Conservation (phyloP, 2,113 vertebrate genomes). For the Morone saxatilis region DNA sequence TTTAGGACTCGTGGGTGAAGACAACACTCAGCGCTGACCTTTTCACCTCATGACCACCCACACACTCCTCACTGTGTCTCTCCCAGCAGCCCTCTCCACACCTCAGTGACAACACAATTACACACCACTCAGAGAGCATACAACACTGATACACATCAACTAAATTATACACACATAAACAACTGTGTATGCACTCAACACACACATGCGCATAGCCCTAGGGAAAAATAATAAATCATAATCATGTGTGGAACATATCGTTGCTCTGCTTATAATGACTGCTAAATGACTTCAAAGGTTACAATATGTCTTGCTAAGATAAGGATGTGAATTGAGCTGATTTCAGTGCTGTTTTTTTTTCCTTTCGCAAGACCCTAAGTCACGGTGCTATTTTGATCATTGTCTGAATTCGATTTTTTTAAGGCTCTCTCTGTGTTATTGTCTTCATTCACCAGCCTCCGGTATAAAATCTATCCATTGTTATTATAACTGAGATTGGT, state of each 20-base stretch:
- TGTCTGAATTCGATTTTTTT: slow-evolving; percentile 8
- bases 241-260: slow-evolving; percentile 46
- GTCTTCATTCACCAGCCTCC: slow-evolving; percentile 4
- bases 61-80: background rate
- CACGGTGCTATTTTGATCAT: slow-evolving; percentile 29
- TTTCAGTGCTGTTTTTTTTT: slow-evolving; percentile 14
- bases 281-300: slow-evolving; percentile 67
- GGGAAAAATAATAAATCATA: slow-evolving; percentile 42
- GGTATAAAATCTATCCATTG: slow-evolving; percentile 38
- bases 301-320: slow-evolving; percentile 43
- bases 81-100: slow-evolving; percentile 30
- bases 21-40: slow-evolving; percentile 32
- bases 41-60: slow-evolving; percentile 69
- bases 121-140: slow-evolving; percentile 6
- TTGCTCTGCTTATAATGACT: slow-evolving; percentile 42
- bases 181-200: background rate
- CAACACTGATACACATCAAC: slow-evolving; percentile 29
- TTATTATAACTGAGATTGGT: slow-evolving; percentile 40
- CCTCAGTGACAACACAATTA: slow-evolving; percentile 48
- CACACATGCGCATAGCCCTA: background rate
- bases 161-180: slow-evolving; percentile 7
- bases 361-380: background rate
- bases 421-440: slow-evolving; percentile 16
- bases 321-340: slow-evolving; percentile 14
- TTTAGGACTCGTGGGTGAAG: slow-evolving; percentile 27